Evolutionary conservation across 1,140 invertebrate genomes (phyloP), one percentile per base, ranked within the genome.

Genomic region (Cherax destructor): DNA sequence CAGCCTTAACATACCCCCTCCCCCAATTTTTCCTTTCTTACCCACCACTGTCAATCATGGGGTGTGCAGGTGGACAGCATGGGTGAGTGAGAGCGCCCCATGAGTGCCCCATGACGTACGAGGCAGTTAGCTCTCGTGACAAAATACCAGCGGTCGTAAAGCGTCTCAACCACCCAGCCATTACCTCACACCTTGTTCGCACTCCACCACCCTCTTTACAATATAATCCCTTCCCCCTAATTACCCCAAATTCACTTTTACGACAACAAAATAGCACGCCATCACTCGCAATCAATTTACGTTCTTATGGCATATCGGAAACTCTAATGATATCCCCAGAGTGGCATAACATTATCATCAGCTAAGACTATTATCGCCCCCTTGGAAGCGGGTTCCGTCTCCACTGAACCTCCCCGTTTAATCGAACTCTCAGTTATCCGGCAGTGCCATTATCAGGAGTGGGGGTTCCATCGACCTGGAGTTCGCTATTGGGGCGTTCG

Each of bases 291-390:
- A 74, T 74, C 69, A 74, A 74, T 74, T 74, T 74, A 74, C 69
- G 69, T 74, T 30, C 69, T 74, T 74, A 74, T 74, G 18, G 81
- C 30, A 69, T 83, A 69, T 83, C 81, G 81, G 81, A 83, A 83
- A 47, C 81, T 59, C 11, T 69, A 69, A 69, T 83, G 59, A 69
- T 52, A 83, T 83, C 81, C 59, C 5, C 59, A 11, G 7, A 7
- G 18, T 9, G 3, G 2, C 59, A 69, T 6, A 30, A 69, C 81
- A 69, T 83, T 65, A 59, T 83, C 59, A 83, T 83, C 81, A 83
- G 3, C 24, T 13, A 16, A 4, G 9, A 13, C 81, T 65, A 69
- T 83, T 61, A 83, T 52, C 41, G 81, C 59, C 24, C 69, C 69
- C n/a, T 30, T 13, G 30, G 5, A 74, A 30, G n/a, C 69, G 18